These are phyloP conservation scores for Zhuqinia jingwanae DNA, from an alignment of 2,888 invertebrate species.

Conservation along the genomic window DNA sequence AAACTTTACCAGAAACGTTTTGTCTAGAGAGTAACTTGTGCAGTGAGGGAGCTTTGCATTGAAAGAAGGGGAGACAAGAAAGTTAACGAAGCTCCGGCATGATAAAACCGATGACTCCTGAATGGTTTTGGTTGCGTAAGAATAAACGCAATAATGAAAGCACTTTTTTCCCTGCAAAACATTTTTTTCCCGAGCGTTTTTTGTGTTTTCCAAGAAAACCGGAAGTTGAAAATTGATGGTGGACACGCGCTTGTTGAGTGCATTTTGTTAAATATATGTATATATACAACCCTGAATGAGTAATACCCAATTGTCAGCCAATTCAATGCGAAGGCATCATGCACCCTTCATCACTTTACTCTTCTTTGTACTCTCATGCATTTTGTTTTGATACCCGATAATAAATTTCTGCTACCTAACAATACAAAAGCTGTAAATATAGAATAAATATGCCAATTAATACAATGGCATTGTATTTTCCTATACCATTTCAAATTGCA, in stretches of 20 bases:
- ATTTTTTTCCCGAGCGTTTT: conserved; percentile 57
- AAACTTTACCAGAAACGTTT: not conserved
- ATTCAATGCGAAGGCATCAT: conserved; percentile 32
- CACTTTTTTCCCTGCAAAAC: conserved; percentile 57
- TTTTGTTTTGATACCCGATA: conserved; percentile 17
- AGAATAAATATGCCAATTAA: conserved; percentile 22
- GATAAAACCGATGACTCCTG: conserved; percentile 36
- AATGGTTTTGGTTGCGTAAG: conserved; percentile 40
- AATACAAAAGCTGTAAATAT: conserved; percentile 24
- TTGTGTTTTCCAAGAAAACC: conserved; percentile 71
- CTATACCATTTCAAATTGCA: conserved; percentile 32
- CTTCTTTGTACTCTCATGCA: conserved; percentile 24
- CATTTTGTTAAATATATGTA: conserved; percentile 70
- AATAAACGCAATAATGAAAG: conserved; percentile 59
- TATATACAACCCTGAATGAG: conserved; percentile 29
- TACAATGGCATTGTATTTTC: not conserved
- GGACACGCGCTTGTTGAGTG: conserved; percentile 79
- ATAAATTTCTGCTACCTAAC: conserved; percentile 8
- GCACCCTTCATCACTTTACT: conserved; percentile 77
- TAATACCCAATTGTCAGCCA: not conserved
- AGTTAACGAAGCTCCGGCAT: conserved; percentile 17
- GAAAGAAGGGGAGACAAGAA: not conserved
- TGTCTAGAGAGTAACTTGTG: not conserved
- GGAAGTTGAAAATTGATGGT: conserved; percentile 79
- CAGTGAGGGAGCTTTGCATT: not conserved